Evolutionary conservation across 2,888 invertebrate genomes (phyloP).

Genomic region (Sesia apiformis): DNA sequence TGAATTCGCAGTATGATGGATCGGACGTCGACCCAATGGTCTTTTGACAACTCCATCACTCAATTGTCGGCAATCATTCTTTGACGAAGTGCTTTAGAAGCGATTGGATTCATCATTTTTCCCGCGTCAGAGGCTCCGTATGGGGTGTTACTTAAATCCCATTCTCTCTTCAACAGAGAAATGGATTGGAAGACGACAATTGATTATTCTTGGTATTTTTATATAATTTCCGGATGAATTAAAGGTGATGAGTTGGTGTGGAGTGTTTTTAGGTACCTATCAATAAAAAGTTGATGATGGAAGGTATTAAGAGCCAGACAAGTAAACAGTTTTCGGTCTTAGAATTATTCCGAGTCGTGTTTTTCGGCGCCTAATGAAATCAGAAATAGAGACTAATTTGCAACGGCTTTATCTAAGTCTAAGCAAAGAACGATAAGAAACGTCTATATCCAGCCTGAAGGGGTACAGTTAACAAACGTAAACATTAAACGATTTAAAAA

Average conservation of each 20-base stretch:
- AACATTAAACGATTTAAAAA: no score
- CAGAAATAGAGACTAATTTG: no score
- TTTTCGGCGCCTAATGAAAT: no score
- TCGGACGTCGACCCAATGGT: slow-evolving; percentile 54
- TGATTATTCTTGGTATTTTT: slow-evolving; percentile 11
- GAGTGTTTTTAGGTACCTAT: no score
- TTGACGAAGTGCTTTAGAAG: slow-evolving; percentile 50
- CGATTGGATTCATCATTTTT: slow-evolving; percentile 61
- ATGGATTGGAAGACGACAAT: slow-evolving; percentile 10
- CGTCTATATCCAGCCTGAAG: no score
- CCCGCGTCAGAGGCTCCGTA: slow-evolving; percentile 23
- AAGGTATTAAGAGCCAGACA: no score
- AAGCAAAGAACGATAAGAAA: no score
- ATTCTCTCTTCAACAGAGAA: slow-evolving; percentile 8
- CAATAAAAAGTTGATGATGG: no score
- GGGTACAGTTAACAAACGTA: no score
- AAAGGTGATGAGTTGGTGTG: background rate
- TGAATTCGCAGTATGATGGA: slow-evolving; percentile 60
- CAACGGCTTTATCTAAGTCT: no score
- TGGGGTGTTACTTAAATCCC: slow-evolving; percentile 6
- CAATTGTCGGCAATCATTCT: slow-evolving; percentile 61
- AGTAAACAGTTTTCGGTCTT: no score
- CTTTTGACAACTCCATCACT: slow-evolving; percentile 65
- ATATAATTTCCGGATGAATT: background rate
- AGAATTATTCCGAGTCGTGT: no score